Conservation (phyloP, 2,113 vertebrate species). For the Pongo pygmaeus region DNA sequence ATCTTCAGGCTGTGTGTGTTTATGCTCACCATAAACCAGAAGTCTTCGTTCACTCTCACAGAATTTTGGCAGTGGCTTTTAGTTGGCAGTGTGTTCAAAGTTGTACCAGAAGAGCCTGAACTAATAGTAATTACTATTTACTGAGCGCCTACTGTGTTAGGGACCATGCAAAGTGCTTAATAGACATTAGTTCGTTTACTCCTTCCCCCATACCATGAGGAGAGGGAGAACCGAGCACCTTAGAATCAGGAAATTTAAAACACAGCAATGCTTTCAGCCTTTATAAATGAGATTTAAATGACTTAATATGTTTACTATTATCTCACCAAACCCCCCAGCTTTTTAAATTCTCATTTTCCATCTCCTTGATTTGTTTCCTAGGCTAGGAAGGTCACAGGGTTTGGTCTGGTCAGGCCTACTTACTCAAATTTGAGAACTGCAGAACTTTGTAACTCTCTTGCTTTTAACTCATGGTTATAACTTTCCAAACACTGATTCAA, state of each 20-base stretch:
- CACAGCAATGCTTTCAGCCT: not conserved
- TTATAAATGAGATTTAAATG: not conserved
- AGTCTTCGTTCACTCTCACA: not conserved
- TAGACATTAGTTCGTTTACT: not conserved
- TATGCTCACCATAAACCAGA: constrained; percentile 3
- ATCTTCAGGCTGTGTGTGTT: not conserved
- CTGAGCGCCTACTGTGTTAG: constrained; percentile 2
- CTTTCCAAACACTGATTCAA: constrained; percentile 65
- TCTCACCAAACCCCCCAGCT: not conserved
- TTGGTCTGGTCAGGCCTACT: not conserved
- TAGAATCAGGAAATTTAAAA: not conserved
- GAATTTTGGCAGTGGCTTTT: constrained; percentile 12
- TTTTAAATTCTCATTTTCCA: not conserved
- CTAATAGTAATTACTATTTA: constrained; percentile 25
- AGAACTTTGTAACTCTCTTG: not conserved
- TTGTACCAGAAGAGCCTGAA: not conserved
- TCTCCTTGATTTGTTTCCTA: not conserved
- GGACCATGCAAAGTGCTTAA: not conserved
- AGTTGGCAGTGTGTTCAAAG: constrained; percentile 17
- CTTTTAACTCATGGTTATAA: constrained; percentile 48
- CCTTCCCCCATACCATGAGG: not conserved
- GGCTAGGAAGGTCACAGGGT: not conserved
- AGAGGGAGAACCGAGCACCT: not conserved
- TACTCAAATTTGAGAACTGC: constrained; percentile 35
- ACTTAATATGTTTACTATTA: not conserved